Evolutionary conservation across 2,113 vertebrate species (phyloP).

Genomic region (Pterocles gutturalis): DNA sequence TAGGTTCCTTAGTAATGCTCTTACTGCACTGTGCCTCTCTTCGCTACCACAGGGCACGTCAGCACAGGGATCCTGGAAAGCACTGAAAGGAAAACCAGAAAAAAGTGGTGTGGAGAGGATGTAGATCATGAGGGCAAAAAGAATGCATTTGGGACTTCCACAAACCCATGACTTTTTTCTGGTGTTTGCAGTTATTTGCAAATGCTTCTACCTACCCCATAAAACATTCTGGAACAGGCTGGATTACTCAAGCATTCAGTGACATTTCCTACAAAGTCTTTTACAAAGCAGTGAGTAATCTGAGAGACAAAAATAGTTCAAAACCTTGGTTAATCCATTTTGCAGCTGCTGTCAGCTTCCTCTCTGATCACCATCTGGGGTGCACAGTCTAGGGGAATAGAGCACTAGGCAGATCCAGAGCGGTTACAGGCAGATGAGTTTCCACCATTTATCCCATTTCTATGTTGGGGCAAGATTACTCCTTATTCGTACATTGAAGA

Average conservation of each 20-base stretch:
- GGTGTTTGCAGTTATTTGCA: background rate
- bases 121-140: background rate
- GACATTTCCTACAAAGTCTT: background rate
- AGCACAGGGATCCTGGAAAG: background rate
- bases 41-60: background rate
- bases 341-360: background rate
- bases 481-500: background rate
- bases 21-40: background rate
- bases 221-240: background rate
- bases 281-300: background rate
- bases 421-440: background rate
- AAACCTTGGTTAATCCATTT: background rate
- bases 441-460: background rate
- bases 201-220: background rate
- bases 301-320: background rate
- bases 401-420: background rate
- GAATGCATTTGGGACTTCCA: background rate
- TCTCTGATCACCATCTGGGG: background rate
- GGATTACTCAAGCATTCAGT: background rate
- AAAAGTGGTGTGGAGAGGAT: background rate
- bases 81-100: background rate
- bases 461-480: background rate
- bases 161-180: background rate
- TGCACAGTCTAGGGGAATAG: background rate
- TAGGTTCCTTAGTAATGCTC: background rate